A percentile compares a stretch with the other conserved stretches of the same genome.
Evolutionary conservation across 2,797 vertebrate genomes (phyloP).

Genomic region (Coendou prehensilis): DNA sequence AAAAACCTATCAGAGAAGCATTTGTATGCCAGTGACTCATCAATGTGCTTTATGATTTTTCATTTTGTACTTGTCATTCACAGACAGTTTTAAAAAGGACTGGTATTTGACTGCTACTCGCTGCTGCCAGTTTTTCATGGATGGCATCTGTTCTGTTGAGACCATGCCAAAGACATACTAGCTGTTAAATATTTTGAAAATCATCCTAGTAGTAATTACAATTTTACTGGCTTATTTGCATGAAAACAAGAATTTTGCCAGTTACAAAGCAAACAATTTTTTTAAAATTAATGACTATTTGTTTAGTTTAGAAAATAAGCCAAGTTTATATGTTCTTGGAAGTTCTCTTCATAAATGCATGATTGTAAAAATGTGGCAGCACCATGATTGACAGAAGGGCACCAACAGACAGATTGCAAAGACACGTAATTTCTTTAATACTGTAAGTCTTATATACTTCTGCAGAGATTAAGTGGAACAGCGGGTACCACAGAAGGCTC

Average conservation of each 20-base stretch:
- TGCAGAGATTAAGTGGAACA: background rate
- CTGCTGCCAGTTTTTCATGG: background rate
- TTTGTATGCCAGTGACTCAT: background rate
- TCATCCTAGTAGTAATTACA: conserved; percentile 14
- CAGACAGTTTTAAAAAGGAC: background rate
- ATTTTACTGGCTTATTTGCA: background rate
- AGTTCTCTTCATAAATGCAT: background rate
- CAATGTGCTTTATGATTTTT: background rate
- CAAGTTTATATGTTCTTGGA: conserved; percentile 25
- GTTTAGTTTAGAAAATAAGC: conserved; percentile 37
- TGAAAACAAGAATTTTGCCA: conserved; percentile 40
- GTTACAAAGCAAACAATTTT: conserved; percentile 5
- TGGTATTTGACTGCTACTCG: background rate
- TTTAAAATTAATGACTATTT: background rate
- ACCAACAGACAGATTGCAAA: background rate
- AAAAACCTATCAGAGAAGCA: background rate
- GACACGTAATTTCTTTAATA: background rate
- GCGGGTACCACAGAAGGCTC: background rate
- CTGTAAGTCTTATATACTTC: background rate
- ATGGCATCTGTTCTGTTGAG: background rate
- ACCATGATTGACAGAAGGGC: background rate
- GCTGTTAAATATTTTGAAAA: conserved; percentile 60
- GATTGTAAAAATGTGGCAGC: background rate
- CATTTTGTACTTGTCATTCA: background rate
- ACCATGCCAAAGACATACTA: conserved; percentile 13